Base-by-base conservation (phyloP, 2,113 vertebrate genomes). In the Solea solea region DNA sequence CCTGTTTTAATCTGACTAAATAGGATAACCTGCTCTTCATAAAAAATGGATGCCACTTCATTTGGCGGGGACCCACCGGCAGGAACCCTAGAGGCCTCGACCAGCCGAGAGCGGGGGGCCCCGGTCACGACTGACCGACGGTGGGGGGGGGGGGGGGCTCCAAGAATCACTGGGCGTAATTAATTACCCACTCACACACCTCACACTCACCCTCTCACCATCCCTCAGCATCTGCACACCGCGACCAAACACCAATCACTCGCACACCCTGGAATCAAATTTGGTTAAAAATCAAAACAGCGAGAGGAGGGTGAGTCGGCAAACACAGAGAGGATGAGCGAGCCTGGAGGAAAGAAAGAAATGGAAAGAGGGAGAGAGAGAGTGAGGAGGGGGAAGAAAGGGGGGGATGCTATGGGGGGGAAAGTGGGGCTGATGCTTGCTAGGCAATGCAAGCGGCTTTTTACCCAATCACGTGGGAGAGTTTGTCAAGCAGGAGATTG, bases 401-500 rank as follows among this genome's bases (percentile, higher is more conserved):
- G 25, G 60, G 73, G 45, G 8, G 81, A 56, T 13, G 67, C 1
- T 49, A 0, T 50, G 14, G 49, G 12, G 64, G 40, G 46, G 12
- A 58, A 28, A 42, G 51, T 8, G 41, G 71, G 80, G 82, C n/a
- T 69, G 70, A 66, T 83, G 85, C 86, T 87, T 66, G 86, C 76
- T 67, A 83, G 87, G 82, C 84, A 88, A 87, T 79, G 84, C 75
- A 74, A 89, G 84, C 66, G 0, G 69, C 86, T 92, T 92, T 92
- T 92, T 86, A 90, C 69, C 93, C 92, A 94, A 93, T 94, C 94
- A 93, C 86, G 91, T 87, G 93, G 91, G 86, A 92, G 92, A 93
- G 92, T 93, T 94, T 93, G 93, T 94, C 93, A 94, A 93, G 93
- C 93, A 94, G 93, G 93, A 94, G 93, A 94, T 94, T 94, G 93